Conservation (phyloP, 2,113 vertebrate species). For the Anarrhichthys ocellatus region DNA sequence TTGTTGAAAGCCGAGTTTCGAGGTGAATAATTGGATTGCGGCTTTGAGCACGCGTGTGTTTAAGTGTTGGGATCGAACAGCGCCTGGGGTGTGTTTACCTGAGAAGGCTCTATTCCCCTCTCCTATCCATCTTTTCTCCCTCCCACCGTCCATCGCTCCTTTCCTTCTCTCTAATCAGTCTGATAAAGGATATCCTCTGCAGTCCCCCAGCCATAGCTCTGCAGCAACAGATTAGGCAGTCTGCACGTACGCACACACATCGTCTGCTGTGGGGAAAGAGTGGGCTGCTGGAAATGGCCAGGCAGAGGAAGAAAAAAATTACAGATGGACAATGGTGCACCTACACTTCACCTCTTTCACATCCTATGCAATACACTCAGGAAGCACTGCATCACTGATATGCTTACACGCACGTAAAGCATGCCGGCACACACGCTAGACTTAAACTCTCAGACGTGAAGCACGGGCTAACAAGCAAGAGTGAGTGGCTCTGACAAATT, state of each 20-base stretch:
- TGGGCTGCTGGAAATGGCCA: conserved; percentile 31
- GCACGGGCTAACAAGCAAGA: conserved; percentile 76
- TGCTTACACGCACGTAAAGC: background rate
- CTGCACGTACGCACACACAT: conserved; percentile 49
- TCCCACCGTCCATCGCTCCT: conserved; percentile 40
- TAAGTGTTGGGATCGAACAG: conserved; percentile 73
- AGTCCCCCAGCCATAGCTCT: conserved; percentile 64
- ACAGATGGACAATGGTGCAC: conserved; percentile 43
- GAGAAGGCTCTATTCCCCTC: conserved; percentile 38
- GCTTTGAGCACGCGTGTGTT: conserved; percentile 67
- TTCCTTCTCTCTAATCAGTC: conserved; percentile 66
- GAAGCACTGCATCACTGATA: background rate
- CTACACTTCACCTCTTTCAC: background rate
- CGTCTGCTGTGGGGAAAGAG: conserved; percentile 30
- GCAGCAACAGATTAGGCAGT: conserved; percentile 66
- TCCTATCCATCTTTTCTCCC: conserved; percentile 57
- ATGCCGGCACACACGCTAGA: background rate
- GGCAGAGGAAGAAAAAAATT: conserved; percentile 38
- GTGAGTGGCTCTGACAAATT: conserved; percentile 77
- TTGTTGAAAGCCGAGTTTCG: conserved; percentile 69
- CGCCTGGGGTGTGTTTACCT: conserved; percentile 79
- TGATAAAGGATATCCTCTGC: conserved; percentile 68
- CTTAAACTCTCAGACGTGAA: conserved; percentile 71
- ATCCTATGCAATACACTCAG: background rate
- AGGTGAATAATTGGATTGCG: conserved; percentile 79